Evolutionary conservation across 2,113 vertebrate species (phyloP), one percentile per base, ranked within the genome.

Genomic region (Tringa solitaria): DNA sequence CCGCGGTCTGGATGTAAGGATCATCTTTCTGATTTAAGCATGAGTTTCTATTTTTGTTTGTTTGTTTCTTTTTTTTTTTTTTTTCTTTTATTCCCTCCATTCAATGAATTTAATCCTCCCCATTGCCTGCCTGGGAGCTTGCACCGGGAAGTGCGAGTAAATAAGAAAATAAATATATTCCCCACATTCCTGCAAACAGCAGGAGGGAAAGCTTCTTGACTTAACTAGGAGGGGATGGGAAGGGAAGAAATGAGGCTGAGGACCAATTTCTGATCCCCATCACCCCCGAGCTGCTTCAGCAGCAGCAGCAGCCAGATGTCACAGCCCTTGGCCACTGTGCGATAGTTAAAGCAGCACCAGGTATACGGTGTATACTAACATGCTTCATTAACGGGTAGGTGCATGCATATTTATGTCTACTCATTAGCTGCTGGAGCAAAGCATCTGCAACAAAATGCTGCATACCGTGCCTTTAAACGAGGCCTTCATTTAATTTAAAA

Each of bases 371-470:
- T 92, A 16, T 48, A 32, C 76, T 84, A 26, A 68, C 94, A 82
- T 1, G 77, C 94, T 95, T 97, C 92, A 73, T 95, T 95, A 95
- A 60, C 10, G 91, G 80, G 80, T 94, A 96, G 95, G 92, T 95
- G 96, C 94, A 96, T 97, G 96, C 94, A 87, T 95, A 96, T 95
- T 91, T 92, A 95, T 94, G 92, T 84, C 90, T 89, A 26, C 92
- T 96, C 96, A 87, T 96, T 95, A 96, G 74, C 90, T 95, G 96
- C 95, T 93, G 96, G 95, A 96, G 90, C 87, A 63, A 74, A 70
- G 86, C 91, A 33, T 39, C 59, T 33, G 85, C 78, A 89, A 73
- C 92, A 51, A 89, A 84, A 92, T 89, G 94, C 91, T 94, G 91
- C 72, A 28, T 73, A n/a, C 35, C 6, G 3, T 64, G 77, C 89